Base-by-base conservation (phyloP, 2,888 invertebrate species). In the Cheilosia scutellata region DNA sequence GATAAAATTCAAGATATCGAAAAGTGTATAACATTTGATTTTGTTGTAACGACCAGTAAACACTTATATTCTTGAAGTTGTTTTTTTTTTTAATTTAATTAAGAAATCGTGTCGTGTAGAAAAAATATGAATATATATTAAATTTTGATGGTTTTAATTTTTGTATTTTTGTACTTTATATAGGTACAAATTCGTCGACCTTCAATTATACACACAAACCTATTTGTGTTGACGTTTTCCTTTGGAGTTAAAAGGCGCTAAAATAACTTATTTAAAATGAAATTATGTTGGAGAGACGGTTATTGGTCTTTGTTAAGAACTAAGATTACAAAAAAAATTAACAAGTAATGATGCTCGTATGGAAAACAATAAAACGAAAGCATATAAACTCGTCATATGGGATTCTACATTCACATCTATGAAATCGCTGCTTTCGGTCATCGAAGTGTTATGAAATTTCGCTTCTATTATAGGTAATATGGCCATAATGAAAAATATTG, bases 131-230 rank as follows among this genome's bases (percentile, higher is more conserved):
- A 25, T 57, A 47, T 70, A 7, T 42, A 44, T 44, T 68, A 53
- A 74, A 33, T 65, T 78, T 79, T 47, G 29, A 62, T 65, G 49
- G 29, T 62, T 71, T 44, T 74, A 53, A 20, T 76, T 77, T 68
- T 51, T 42, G 51, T 55, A 65, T 20, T 79, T 76, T 77, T 87
- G 51, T 82, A 78, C 77, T 72, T 78, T 51, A 49, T 49, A 62
- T 72, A 77, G 74, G 74, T 84, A 68, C 74, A 76, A 77, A 79
- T 77, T 77, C 55, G 65, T 70, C 51, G 58, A 78, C 55, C 76
- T 68, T 66, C 44, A 68, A 66, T 60, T 53, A 51, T 60, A 37
- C 11, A 76, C 76, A 76, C 76, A 76, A 60, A 58, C 66, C 66
- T 76, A 7, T 68, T 68, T 31, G 40, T 66, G 63, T 47, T 63